These are phyloP conservation scores for Apodemus agrarius DNA, from an alignment of 2,797 vertebrate genomes.

Conservation along the genomic window DNA sequence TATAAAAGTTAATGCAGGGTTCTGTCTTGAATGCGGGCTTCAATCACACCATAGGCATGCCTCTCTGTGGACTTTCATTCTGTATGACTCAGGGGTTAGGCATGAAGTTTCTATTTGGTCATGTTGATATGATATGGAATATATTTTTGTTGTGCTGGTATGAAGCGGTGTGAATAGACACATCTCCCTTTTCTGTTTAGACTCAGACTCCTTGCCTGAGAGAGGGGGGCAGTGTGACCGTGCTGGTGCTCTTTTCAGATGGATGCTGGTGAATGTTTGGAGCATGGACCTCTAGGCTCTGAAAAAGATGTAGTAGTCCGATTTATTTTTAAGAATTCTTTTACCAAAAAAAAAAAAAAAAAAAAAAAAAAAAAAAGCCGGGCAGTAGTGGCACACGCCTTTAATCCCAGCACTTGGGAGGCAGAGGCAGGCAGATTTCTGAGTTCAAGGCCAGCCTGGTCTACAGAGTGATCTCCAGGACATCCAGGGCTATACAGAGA, in stretches of 20 bases:
- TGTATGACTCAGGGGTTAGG: rapidly evolving
- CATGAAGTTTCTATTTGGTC: rapidly evolving
- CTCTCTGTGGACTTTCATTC: no score
- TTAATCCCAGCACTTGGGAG: no score
- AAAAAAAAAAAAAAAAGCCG: no score
- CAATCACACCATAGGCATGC: rapidly evolving
- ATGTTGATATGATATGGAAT: not conserved
- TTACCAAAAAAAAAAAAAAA: no score
- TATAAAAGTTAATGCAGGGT: not conserved
- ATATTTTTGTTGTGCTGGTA: not conserved
- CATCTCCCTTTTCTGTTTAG: not conserved
- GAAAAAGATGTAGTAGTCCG: not conserved
- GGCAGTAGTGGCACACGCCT: no score
- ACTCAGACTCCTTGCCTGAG: no score
- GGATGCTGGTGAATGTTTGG: rapidly evolving
- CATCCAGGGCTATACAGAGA: no score
- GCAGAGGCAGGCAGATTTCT: no score
- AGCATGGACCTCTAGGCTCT: not conserved
- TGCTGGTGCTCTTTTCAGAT: not conserved
- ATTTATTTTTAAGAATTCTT: not conserved
- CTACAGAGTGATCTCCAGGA: no score
- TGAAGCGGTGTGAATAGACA: not conserved
- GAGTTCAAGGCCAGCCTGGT: no score
- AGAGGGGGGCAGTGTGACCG: rapidly evolving
- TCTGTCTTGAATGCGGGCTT: not conserved